Evolutionary conservation across 2,888 invertebrate genomes (phyloP).

Genomic region (Vanessa cardui): DNA sequence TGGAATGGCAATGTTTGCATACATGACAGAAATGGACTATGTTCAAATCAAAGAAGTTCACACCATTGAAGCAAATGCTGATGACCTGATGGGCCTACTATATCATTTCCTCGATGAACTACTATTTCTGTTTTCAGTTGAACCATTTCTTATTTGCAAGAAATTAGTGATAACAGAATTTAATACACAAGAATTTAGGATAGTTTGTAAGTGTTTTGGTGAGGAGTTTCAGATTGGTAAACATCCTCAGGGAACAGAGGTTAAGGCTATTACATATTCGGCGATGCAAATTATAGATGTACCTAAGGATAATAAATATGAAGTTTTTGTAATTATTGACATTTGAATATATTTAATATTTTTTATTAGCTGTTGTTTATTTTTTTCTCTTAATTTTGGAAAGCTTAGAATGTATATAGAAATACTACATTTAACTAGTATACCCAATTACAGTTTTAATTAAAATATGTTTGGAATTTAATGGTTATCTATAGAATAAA

Average conservation of each 20-base stretch:
- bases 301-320: constrained; percentile 87
- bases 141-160: constrained; percentile 93
- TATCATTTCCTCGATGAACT: constrained; percentile 98
- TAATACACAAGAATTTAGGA: constrained; percentile 90
- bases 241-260: constrained; percentile 98
- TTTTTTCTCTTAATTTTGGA: constrained; percentile 3
- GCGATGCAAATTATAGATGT: constrained; percentile 96
- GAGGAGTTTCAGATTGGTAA: constrained; percentile 96
- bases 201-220: constrained; percentile 92
- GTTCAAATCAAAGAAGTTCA: constrained; percentile 91
- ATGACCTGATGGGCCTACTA: constrained; percentile 93
- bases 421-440: too few relatives aligned
- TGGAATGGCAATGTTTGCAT: constrained; percentile 98
- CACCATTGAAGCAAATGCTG: constrained; percentile 93
- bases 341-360: constrained; percentile 83
- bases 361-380: constrained; percentile 19
- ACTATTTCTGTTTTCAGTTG: constrained; percentile 95
- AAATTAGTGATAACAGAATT: constrained; percentile 95
- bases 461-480: too few relatives aligned
- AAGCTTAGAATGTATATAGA: too few relatives aligned
- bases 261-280: constrained; percentile 99
- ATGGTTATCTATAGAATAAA: too few relatives aligned
- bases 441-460: too few relatives aligned
- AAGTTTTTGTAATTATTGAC: constrained; percentile 99
- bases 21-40: constrained; percentile 95